Evolutionary conservation across 2,888 invertebrate species (phyloP).

Genomic region (Exephanes ischioxanthus): DNA sequence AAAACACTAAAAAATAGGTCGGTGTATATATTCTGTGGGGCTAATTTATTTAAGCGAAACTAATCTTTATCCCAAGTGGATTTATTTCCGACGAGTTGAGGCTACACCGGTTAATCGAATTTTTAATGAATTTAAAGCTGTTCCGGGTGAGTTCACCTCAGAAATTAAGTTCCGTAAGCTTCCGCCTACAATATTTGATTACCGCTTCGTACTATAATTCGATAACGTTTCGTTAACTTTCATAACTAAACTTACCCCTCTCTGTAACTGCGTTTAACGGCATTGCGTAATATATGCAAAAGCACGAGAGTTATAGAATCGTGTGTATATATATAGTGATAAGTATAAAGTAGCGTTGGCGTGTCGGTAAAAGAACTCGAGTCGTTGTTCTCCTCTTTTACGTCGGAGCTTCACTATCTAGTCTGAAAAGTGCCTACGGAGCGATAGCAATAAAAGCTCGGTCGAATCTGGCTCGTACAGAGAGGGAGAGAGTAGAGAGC

Average conservation of each 20-base stretch:
- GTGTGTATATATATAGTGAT: not conserved
- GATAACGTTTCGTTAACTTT: not conserved
- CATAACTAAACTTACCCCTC: not conserved
- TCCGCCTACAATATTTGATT: not conserved
- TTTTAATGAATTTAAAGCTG: not conserved
- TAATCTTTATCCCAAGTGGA: too few species aligned
- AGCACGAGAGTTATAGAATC: not conserved
- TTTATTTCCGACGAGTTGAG: too few species aligned
- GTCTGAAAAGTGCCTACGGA: slow-evolving; percentile 43
- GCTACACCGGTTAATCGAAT: not conserved
- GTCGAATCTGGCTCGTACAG: slow-evolving; percentile 27
- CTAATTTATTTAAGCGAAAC: too few species aligned
- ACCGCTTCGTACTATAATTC: not conserved
- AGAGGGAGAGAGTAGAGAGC: slow-evolving; percentile 6
- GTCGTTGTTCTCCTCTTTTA: slow-evolving; percentile 11
- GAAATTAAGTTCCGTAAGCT: not conserved
- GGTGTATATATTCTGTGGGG: too few species aligned
- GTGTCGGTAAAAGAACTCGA: slow-evolving; percentile 3
- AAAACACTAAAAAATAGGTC: too few species aligned
- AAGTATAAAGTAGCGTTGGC: slow-evolving; percentile 12
- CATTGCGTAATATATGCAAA: slow-evolving; percentile 8
- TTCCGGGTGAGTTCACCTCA: not conserved
- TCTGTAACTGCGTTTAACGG: not conserved
- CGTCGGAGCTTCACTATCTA: slow-evolving; percentile 28
- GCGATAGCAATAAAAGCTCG: slow-evolving; percentile 51